Conservation (phyloP, 2,888 invertebrate species). For the Diarsia mendica region DNA sequence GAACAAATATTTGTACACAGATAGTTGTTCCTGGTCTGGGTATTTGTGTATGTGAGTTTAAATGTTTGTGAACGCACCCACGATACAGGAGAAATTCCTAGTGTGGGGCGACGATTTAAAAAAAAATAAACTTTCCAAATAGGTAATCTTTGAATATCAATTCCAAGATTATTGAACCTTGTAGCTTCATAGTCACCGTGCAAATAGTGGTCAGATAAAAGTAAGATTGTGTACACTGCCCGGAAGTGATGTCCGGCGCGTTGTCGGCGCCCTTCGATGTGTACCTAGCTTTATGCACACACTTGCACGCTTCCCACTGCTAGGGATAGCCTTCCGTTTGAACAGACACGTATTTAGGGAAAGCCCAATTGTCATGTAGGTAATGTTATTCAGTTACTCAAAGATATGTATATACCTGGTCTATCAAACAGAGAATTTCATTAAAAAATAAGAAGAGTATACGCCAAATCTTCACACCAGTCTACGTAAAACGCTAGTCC, state of each 20-base stretch:
- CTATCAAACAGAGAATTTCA: too few relatives aligned
- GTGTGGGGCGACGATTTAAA: too few relatives aligned
- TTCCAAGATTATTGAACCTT: not conserved
- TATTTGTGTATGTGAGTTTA: too few relatives aligned
- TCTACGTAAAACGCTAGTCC: too few relatives aligned
- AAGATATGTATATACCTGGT: too few relatives aligned
- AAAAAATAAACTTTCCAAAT: not conserved
- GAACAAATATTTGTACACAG: too few relatives aligned
- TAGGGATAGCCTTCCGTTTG: slow-evolving; percentile 15
- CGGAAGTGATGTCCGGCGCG: slow-evolving; percentile 63
- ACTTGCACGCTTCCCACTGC: slow-evolving; percentile 50
- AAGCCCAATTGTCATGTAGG: not conserved
- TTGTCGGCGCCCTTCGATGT: slow-evolving; percentile 44
- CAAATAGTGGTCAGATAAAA: slow-evolving; percentile 57
- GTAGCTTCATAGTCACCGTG: slow-evolving; percentile 49
- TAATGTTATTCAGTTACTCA: not conserved
- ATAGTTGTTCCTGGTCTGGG: too few relatives aligned
- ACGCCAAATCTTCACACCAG: too few relatives aligned
- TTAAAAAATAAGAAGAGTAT: too few relatives aligned
- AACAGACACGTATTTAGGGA: slow-evolving; percentile 40
- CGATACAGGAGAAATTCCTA: too few relatives aligned
- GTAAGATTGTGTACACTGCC: slow-evolving; percentile 61
- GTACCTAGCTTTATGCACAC: slow-evolving; percentile 61
- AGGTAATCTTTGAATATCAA: not conserved
- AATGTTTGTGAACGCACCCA: too few relatives aligned